Base-by-base conservation (phyloP, 2,113 vertebrate species). In the Lagopus leucura region DNA sequence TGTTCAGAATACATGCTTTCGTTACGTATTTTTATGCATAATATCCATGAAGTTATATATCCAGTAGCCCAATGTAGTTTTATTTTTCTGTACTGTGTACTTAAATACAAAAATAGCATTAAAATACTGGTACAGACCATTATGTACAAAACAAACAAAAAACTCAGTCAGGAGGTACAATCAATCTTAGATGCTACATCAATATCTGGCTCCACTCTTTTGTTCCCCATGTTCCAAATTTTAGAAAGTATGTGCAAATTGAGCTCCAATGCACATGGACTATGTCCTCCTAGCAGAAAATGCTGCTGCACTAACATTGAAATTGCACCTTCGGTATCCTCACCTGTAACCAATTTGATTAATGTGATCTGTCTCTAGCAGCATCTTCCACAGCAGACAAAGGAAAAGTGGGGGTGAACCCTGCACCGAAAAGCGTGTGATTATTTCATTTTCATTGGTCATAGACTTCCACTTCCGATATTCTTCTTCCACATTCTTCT, bases 401-500 rank as follows among this genome's bases (percentile, higher is more conserved):
- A 99, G 99, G 96, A 99, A 99, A 45, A 99, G 98, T 0, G 99
- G 99, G 8, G 99, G 98, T 16, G 99, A 99, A 50, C 99, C 98
- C 78, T 99, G 99, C 79, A 98, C 97, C 88, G 99, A 99, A 82
- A 99, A 99, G 77, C 99, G 99, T 12, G 99, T 98, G 64, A 99
- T 99, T 90, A 99, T 99, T 86, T 99, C 99, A 27, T 98, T 99
- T 97, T 99, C 99, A 15, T 98, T 99, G 79, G 98, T 98, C 99
- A 99, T 99, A 2, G 99, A 99, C 95, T 99, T 99, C 99, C 99
- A 99, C 97, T 99, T 99, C 28, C 99, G 98, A 94, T 99, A 99
- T 77, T 99, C 99, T 85, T 99, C 99, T 92, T 99, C 99, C 67
- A 99, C 99, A 8, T 99, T 99, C 97, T 99, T 99, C 97, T 99